These are phyloP conservation scores for Conistra vaccinii DNA, from an alignment of 2,888 invertebrate genomes.

Conservation along the genomic window DNA sequence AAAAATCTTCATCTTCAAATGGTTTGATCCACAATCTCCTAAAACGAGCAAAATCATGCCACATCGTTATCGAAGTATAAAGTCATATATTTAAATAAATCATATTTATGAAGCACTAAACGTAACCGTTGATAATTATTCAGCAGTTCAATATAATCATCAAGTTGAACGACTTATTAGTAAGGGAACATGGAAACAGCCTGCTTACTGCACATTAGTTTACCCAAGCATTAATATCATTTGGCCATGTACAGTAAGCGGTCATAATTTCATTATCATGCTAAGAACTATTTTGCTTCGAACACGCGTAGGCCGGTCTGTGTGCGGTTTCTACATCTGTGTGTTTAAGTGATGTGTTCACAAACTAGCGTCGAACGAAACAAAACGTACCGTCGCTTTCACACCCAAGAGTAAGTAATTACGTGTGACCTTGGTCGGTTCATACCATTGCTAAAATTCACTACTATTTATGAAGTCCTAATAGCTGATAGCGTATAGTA, in stretches of 20 bases:
- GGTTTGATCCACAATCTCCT: not conserved
- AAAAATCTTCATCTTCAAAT: not conserved
- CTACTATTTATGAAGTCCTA: no score
- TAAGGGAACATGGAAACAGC: conserved; percentile 54
- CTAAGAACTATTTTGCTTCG: no score
- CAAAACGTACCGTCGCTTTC: no score
- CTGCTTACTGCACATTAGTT: conserved; percentile 55
- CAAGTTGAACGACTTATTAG: conserved; percentile 51
- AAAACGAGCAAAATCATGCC: conserved; percentile 11
- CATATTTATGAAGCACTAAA: conserved; percentile 34
- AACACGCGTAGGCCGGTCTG: no score
- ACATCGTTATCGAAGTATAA: conserved; percentile 18
- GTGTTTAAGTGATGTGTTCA: no score
- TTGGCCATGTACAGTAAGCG: conserved; percentile 57
- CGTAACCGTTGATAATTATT: conserved; percentile 35
- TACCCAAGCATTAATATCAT: conserved; percentile 63
- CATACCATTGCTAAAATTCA: no score
- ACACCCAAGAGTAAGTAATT: no score
- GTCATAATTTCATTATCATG: no score
- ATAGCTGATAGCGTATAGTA: no score
- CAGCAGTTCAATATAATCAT: conserved; percentile 52
- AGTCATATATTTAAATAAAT: conserved; percentile 39
- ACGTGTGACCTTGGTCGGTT: no score
- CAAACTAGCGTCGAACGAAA: no score
- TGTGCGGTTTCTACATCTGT: no score